A percentile compares a stretch with the other conserved stretches of the same genome.
phyloP scores from a whole-genome alignment of 2,797 vertebrate genomes.

The Merluccius polli region DNA sequence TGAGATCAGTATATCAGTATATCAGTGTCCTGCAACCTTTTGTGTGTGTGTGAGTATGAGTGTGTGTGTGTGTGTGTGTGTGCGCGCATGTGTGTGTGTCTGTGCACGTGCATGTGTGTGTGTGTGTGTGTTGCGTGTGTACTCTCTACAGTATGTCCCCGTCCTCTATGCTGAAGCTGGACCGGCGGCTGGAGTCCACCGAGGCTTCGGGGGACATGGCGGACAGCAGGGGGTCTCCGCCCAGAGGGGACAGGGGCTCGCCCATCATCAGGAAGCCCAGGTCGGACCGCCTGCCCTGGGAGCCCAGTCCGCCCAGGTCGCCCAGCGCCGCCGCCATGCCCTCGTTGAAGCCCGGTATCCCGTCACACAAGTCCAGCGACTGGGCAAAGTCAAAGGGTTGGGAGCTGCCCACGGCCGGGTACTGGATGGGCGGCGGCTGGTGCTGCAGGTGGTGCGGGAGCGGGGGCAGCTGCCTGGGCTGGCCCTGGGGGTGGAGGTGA shows the following conservation, averaged over 20 bases:
- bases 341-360: conserved; percentile 76
- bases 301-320: conserved; percentile 74
- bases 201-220: conserved; percentile 93
- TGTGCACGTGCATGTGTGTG: neutral
- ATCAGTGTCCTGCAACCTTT: no score
- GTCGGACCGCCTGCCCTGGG: conserved; percentile 80
- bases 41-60: neutral
- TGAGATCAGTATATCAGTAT: conserved; percentile 1
- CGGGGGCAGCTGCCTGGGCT: conserved; percentile 57
- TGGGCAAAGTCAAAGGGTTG: conserved; percentile 90
- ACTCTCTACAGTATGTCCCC: conserved; percentile 84
- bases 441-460: conserved; percentile 67
- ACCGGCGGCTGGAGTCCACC: conserved; percentile 92
- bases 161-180: conserved; percentile 98
- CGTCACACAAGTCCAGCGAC: conserved; percentile 81
- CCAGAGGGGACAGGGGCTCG: conserved; percentile 86
- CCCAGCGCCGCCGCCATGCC: conserved; percentile 79
- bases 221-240: conserved; percentile 89
- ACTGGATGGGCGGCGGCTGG: conserved; percentile 69
- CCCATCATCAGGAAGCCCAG: conserved; percentile 94
- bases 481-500: conserved; percentile 61
- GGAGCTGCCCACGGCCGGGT: conserved; percentile 76
- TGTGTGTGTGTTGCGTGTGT: conserved; percentile 6
- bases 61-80: neutral
- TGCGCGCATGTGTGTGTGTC: conserved; percentile 8